Evolutionary conservation across 1,140 invertebrate species (phyloP).

Genomic region (Heliconius himera): DNA sequence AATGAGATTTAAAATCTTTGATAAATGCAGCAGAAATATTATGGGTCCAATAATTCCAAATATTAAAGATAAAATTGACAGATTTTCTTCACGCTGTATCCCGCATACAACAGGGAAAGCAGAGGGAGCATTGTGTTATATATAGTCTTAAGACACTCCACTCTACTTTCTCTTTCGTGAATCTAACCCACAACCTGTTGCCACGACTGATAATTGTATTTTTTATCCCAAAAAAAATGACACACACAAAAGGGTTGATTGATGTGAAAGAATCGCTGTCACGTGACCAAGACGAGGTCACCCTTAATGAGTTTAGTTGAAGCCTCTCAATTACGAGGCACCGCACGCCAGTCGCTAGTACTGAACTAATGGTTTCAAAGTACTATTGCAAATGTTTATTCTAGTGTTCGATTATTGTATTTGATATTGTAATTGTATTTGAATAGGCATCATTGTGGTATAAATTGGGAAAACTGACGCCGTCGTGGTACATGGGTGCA

Average conservation of each 20-base stretch:
- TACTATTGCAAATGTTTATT: constrained; percentile 1
- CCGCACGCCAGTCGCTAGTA: not conserved
- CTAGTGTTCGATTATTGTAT: not conserved
- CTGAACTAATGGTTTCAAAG: not conserved
- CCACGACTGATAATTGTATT: too few species aligned
- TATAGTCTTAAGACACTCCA: too few species aligned
- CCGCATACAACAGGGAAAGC: too few species aligned
- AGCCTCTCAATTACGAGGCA: constrained; percentile 20
- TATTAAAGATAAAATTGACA: too few species aligned
- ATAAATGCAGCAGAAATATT: too few species aligned
- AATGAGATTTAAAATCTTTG: too few species aligned
- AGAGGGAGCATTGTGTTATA: too few species aligned
- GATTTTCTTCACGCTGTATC: too few species aligned
- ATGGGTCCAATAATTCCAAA: too few species aligned
- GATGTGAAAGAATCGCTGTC: constrained; percentile 9
- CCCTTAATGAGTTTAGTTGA: constrained; percentile 23
- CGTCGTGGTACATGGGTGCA: too few species aligned
- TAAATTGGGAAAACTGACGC: not conserved
- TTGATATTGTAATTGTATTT: not conserved
- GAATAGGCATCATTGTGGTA: not conserved
- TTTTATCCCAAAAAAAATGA: not conserved
- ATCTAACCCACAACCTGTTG: too few species aligned
- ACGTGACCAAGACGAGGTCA: constrained; percentile 14
- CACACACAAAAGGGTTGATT: constrained; percentile 12
- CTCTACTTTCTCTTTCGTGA: too few species aligned